Evolutionary conservation across 2,888 invertebrate genomes (phyloP), one percentile per base, ranked within the genome.

Genomic region (Zootermopsis nevadensis): DNA sequence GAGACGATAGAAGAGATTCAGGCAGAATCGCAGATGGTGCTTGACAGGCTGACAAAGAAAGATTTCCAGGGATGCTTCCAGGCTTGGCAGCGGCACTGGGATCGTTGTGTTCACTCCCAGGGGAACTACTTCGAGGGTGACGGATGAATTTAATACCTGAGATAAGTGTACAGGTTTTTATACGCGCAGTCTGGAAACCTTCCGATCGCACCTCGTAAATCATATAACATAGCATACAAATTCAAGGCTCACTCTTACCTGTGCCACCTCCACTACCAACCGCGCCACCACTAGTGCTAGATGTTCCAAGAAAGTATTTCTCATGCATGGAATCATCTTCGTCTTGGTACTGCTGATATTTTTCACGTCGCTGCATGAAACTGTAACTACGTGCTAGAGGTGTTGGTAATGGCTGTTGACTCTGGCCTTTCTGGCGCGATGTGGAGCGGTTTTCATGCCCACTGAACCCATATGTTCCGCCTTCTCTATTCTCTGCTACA

Each of bases 311-410:
- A 88, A 95, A 93, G 88, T 95, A 95, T 88, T 95, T 95, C 87
- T 95, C 95, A 88, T 95, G 95, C 95, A 95, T 95, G 0, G 95
- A 94, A 89, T 95, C 95, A 87, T 95, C 95, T 69, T 95, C 95
- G 81, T 85, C 84, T 42, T 84, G 84, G 60, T 84, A 84, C n/a
- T 84, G 82, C 15, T 83, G 83, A 72, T 82, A 84, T 38, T 82
- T 82, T 24, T 84, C 84, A 33, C 82, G 82, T 27, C 91, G 88
- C 27, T 92, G 92, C 87, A 92, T 92, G 86, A 92, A 92, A 86
- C 92, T 92, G 85, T 92, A 92, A 87, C 92, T 92, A 84, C 92
- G 90, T 83, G 91, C 91, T 72, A 92, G 86, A 67, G 91, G 91
- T 91, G 87, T 4, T 82, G 85, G 81, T 35, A 48, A 84, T 22